Percentiles rank a stretch among this genome's conserved stretches.
Evolutionary conservation across 2,797 vertebrate species (phyloP).

Genomic region (Acanthiza pusilla): DNA sequence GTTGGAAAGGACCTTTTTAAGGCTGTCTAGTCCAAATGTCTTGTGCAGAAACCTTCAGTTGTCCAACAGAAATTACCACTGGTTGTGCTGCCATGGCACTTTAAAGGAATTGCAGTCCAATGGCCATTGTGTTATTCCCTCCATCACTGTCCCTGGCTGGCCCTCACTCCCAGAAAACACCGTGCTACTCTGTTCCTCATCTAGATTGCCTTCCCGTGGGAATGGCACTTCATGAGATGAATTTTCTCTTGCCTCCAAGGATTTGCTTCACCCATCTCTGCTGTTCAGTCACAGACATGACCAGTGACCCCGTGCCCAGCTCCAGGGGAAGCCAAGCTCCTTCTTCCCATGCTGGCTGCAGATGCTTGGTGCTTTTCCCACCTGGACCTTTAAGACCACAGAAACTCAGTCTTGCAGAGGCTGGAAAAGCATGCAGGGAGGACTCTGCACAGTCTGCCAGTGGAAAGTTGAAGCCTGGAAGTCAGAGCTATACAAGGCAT

Average conservation of each 20-base stretch:
- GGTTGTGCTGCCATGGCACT: background rate
- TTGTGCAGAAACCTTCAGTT: background rate
- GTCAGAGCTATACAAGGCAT: background rate
- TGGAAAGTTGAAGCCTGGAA: background rate
- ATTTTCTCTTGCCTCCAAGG: background rate
- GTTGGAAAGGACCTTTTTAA: background rate
- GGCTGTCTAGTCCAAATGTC: background rate
- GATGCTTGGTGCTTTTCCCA: background rate
- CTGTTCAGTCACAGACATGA: background rate
- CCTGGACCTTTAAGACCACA: background rate
- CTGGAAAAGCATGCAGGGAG: background rate
- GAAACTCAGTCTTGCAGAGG: background rate
- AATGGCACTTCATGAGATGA: background rate
- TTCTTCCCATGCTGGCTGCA: background rate
- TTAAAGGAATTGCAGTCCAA: background rate
- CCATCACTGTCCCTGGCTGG: background rate
- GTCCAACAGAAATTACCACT: background rate
- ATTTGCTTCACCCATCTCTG: background rate
- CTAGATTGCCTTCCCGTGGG: background rate
- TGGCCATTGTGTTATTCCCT: background rate
- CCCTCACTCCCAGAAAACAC: background rate
- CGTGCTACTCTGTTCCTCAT: background rate
- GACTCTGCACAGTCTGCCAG: background rate
- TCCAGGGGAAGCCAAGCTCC: background rate
- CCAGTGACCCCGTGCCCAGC: background rate